phyloP scores from a whole-genome alignment of 2,113 vertebrate genomes.

The human region GRCh38 chr1:37113001-37113500 shows the following conservation, averaged over 20 bases:
- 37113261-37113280: background rate
- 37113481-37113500: background rate
- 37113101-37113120: background rate
- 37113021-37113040: background rate
- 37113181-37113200: background rate
- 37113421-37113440: background rate
- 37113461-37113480: background rate
- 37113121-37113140: background rate
- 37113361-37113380: constrained; percentile 21
- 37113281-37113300: background rate
- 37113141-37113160: background rate
- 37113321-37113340: background rate
- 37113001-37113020: background rate
- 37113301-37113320: background rate
- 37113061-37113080: background rate
- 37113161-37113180: background rate
- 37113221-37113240: background rate
- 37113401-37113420: background rate
- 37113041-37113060: constrained; percentile 8
- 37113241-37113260: background rate
- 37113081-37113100: background rate
- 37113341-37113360: background rate
- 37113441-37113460: background rate
- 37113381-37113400: background rate
- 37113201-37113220: background rate